These are phyloP conservation scores for Merodon equestris DNA, from an alignment of 2,888 invertebrate species.

Conservation along the genomic window DNA sequence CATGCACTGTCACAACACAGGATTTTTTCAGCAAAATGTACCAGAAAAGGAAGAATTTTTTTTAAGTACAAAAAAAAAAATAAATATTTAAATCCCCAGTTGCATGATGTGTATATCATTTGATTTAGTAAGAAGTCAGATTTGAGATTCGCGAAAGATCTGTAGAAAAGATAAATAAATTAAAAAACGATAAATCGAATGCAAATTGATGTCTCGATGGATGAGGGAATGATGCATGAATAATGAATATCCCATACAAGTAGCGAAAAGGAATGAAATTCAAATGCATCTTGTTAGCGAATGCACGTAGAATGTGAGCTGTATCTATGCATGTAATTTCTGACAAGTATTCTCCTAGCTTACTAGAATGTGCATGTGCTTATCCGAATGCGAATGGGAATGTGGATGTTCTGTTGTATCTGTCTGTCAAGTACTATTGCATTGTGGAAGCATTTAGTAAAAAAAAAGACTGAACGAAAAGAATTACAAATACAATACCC, in stretches of 20 bases:
- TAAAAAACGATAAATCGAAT: constrained; percentile 39
- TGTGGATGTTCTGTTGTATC: constrained; percentile 12
- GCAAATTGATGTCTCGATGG: constrained; percentile 33
- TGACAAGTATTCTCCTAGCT: neutral
- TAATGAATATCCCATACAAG: constrained; percentile 9
- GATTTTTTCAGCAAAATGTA: constrained; percentile 24
- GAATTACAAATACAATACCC: constrained; percentile 35
- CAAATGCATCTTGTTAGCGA: too few species aligned
- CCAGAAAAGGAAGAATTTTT: neutral
- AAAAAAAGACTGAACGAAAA: neutral
- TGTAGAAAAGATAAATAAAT: constrained; percentile 20
- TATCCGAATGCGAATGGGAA: constrained; percentile 9
- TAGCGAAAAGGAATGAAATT: too few species aligned
- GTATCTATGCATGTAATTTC: neutral
- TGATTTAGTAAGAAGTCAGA: neutral
- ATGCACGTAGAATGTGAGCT: neutral
- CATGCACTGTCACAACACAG: constrained; percentile 64
- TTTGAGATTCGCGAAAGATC: too few species aligned
- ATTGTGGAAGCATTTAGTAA: constrained; percentile 32
- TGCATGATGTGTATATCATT: constrained; percentile 27
- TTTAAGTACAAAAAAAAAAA: constrained; percentile 11
- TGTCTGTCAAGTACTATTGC: constrained; percentile 37
- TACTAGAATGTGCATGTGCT: too few species aligned
- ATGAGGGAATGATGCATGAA: constrained; percentile 47
- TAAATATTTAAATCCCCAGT: constrained; percentile 22